Percentiles rank a stretch among this genome's conserved stretches.
These are phyloP conservation scores for Sebastes jordani DNA, from an alignment of 2,797 vertebrate genomes.

Conservation along the genomic window DNA sequence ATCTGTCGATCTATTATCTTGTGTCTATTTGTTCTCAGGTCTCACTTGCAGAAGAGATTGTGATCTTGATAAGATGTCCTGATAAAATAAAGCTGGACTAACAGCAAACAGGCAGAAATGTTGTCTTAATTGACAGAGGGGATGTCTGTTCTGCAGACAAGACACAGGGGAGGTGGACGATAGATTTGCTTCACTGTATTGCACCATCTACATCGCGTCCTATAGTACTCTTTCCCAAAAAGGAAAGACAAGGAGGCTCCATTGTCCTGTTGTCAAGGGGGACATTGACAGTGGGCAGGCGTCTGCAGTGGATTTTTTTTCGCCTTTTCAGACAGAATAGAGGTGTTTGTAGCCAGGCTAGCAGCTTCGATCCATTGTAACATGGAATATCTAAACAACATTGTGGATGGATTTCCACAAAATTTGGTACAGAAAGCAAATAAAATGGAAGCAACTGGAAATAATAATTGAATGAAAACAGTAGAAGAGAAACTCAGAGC, in stretches of 20 bases:
- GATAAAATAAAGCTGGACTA: not conserved
- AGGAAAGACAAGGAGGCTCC: not conserved
- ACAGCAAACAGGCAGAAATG: not conserved
- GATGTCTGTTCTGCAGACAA: not conserved
- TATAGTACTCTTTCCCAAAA: not conserved
- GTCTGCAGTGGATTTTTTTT: not conserved
- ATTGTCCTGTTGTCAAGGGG: not conserved
- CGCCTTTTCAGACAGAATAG: not conserved
- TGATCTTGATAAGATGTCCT: not conserved
- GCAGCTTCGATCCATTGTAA: not conserved
- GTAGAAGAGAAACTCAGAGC: not conserved
- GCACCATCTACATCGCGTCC: not conserved
- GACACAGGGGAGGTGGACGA: not conserved
- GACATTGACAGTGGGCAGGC: not conserved
- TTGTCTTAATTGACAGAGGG: not conserved
- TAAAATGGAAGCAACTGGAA: no score
- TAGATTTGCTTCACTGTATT: not conserved
- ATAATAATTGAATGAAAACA: no score
- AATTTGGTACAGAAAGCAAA: not conserved
- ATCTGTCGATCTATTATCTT: not conserved
- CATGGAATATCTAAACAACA: no score
- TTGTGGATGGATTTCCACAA: not conserved
- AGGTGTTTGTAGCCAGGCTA: not conserved
- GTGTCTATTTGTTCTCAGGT: not conserved
- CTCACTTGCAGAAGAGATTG: not conserved